Percentiles rank a stretch among this genome's conserved stretches.
phyloP scores from a whole-genome alignment of 2,113 vertebrate species.

The Crotalus helleri region DNA sequence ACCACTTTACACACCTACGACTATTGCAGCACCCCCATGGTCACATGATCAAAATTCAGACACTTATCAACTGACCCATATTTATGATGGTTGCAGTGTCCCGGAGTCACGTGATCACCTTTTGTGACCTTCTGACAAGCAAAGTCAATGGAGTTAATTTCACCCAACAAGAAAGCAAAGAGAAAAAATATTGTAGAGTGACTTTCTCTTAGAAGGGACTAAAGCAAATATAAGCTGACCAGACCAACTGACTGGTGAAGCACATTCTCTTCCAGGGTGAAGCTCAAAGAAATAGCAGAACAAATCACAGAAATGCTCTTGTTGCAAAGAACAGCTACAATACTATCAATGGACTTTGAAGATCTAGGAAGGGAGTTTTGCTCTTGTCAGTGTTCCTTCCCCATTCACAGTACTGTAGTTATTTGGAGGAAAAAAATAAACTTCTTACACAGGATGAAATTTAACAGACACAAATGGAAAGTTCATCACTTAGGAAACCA shows the following conservation, averaged over 20 bases:
- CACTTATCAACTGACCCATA: too few species aligned
- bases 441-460: not conserved
- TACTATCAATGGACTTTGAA: not conserved
- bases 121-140: too few species aligned
- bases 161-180: not conserved
- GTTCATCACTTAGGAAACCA: not conserved
- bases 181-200: not conserved
- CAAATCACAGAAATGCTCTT: not conserved
- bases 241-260: not conserved
- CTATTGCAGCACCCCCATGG: too few species aligned
- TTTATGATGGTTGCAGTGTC: too few species aligned
- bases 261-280: not conserved
- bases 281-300: not conserved
- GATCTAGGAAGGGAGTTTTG: not conserved
- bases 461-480: not conserved
- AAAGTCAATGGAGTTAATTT: too few species aligned
- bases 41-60: too few species aligned
- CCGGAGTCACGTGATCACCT: too few species aligned
- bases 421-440: not conserved
- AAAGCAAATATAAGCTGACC: not conserved
- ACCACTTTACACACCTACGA: too few species aligned
- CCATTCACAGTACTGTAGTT: not conserved
- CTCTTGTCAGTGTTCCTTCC: not conserved
- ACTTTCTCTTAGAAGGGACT: not conserved
- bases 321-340: not conserved